Base-by-base conservation (phyloP, 2,113 vertebrate genomes). In the Rhodinocichla rosea region DNA sequence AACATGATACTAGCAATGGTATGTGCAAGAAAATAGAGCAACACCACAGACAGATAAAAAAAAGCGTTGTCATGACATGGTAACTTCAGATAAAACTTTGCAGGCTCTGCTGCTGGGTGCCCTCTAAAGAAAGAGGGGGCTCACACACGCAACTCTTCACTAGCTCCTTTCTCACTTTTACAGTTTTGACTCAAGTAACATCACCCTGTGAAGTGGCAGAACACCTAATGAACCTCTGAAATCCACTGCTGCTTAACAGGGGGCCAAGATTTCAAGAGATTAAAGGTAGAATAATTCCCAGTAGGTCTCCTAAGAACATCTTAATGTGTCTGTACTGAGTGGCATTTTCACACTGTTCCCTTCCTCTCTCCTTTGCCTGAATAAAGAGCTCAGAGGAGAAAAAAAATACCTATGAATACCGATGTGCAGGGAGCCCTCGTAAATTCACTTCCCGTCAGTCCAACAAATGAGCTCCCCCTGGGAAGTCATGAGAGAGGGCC, bases 291-390 rank as follows among this genome's bases (percentile, higher is more conserved):
- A 82, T 57, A 67, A 81, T 56, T 89, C 76, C 82, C 76, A 82
- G 50, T 50, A 87, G 62, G 42, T 87, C 37, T 92, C 30, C 42
- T 86, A 82, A 60, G 83, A 83, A 91, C 37, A 35, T 87, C 85
- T 79, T 52, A 49, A 75, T 22, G 67, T 60, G 49, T 37, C 63
- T 56, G 52, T 81, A 88, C 30, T 2, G 6, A 87, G 50, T 0
- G 0, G 37, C 55, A 49, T 67, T 94, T 95, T 93, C 85, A 89
- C 74, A 78, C 67, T 1, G 2, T 75, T 95, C n/a, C 55, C 33
- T 83, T 90, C 69, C 79, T 88, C 83, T 83, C 79, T 92, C 56
- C 82, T 87, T 84, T 84, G 90, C 87, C 55, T 86, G 86, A 50
- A 71, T 91, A 87, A 90, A 90, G 62, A 90, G 64, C 63, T 70